Percentiles rank a stretch among this genome's conserved stretches.
Evolutionary conservation across 2,888 invertebrate species (phyloP).

Genomic region (Lordiphosa andalusiaca): DNA sequence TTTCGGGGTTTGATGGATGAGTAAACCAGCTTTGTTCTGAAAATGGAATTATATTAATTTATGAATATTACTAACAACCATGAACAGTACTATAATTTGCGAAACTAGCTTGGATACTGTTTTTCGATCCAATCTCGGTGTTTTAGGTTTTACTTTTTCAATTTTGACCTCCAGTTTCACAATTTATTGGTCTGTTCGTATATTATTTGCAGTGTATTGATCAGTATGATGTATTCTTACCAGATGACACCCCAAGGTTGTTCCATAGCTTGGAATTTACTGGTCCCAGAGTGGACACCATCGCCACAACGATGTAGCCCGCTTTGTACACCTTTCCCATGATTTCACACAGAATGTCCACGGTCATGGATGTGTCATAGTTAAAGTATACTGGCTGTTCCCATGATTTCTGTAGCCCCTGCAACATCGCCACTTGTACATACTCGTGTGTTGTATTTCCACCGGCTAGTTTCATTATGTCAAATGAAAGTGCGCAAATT

Average conservation of each 20-base stretch:
- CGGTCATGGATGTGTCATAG: background rate
- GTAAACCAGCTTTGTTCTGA: slow-evolving; percentile 1
- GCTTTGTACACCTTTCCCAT: background rate
- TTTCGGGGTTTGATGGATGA: background rate
- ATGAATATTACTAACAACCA: no score
- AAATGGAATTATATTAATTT: background rate
- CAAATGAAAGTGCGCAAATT: background rate
- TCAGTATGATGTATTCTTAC: background rate
- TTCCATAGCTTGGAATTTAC: background rate
- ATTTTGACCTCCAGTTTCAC: no score
- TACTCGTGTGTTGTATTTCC: background rate
- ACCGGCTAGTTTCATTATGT: background rate
- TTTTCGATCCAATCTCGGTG: no score
- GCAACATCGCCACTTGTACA: background rate
- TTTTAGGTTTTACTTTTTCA: no score
- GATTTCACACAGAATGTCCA: background rate
- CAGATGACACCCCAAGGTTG: background rate
- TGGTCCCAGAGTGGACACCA: background rate
- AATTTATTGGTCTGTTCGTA: no score
- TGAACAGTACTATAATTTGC: no score
- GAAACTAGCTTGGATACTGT: no score
- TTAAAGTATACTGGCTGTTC: slow-evolving; percentile 1
- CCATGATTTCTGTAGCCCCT: background rate
- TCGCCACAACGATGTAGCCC: background rate
- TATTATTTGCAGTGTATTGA: background rate